A percentile compares a stretch with the other conserved stretches of the same genome.
Conservation (phyloP, 2,797 vertebrate genomes). For the Hylomyscus alleni region DNA sequence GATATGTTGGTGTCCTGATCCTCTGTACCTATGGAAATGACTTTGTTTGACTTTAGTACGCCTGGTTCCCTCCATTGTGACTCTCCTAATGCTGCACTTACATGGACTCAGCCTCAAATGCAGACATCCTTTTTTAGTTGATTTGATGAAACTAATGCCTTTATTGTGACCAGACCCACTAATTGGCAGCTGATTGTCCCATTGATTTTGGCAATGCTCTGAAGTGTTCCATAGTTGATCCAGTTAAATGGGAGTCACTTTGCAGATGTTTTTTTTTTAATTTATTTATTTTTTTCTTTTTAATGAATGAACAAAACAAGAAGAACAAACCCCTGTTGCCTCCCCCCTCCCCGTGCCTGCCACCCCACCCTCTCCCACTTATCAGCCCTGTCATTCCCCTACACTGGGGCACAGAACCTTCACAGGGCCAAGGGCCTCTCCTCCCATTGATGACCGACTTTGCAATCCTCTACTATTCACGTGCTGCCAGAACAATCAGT, state of each 20-base stretch:
- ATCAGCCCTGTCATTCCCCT: too few relatives aligned
- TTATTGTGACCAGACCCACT: background rate
- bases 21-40: background rate
- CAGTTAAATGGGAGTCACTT: slow-evolving; percentile 17
- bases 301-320: too few relatives aligned
- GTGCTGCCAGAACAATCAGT: too few relatives aligned
- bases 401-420: too few relatives aligned
- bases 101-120: background rate
- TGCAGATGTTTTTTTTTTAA: background rate
- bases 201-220: slow-evolving; percentile 31
- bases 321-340: too few relatives aligned
- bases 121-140: background rate
- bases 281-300: too few relatives aligned
- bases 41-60: background rate
- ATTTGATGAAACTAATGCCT: background rate
- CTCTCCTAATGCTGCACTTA: background rate
- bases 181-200: background rate
- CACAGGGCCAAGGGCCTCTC: too few relatives aligned
- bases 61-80: background rate
- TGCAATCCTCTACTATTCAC: too few relatives aligned
- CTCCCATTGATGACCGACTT: too few relatives aligned
- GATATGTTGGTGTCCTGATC: background rate
- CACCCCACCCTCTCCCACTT: too few relatives aligned
- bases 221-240: background rate
- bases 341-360: too few relatives aligned